These are phyloP conservation scores for Steinernema carpocapsae DNA, from an alignment of 2,888 invertebrate genomes.

Conservation along the genomic window DNA sequence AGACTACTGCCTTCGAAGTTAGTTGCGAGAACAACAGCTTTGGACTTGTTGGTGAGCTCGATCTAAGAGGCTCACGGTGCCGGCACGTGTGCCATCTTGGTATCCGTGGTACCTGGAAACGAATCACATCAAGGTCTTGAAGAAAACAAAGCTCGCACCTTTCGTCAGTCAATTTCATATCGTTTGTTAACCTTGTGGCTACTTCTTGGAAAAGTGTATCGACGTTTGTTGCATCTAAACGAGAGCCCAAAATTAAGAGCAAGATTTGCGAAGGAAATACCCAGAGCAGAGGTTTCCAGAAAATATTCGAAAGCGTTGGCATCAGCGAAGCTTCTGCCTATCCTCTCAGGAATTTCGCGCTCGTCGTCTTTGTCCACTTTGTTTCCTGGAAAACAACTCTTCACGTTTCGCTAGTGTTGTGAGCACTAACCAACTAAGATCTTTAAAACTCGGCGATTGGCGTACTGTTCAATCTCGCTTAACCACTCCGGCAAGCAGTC, in stretches of 20 bases:
- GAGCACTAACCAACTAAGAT: conserved; percentile 84
- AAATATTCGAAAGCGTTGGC: conserved; percentile 89
- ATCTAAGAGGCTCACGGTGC: conserved; percentile 51
- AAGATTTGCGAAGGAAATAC: not conserved
- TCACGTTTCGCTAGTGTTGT: not conserved
- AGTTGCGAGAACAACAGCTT: conserved; percentile 47
- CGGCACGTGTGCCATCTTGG: conserved; percentile 35
- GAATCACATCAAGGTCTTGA: not conserved
- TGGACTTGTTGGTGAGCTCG: conserved; percentile 57
- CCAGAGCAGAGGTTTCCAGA: conserved; percentile 92
- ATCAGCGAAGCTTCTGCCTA: conserved; percentile 91
- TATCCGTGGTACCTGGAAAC: conserved; percentile 31
- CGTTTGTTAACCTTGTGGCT: conserved; percentile 73
- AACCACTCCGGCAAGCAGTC: conserved; percentile 96
- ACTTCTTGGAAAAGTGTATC: conserved; percentile 95
- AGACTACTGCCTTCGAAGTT: conserved; percentile 37
- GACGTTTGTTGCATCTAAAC: conserved; percentile 87
- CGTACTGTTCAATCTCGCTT: conserved; percentile 94
- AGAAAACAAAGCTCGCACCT: conserved; percentile 46
- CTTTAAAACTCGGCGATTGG: conserved; percentile 88
- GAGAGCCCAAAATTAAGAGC: not conserved
- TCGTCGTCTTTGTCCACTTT: conserved; percentile 92
- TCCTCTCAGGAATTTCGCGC: conserved; percentile 89
- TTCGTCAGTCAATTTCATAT: conserved; percentile 68
- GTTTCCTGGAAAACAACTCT: no score